Conservation (phyloP, 2,113 vertebrate species). For the Megatriorchis doriae region DNA sequence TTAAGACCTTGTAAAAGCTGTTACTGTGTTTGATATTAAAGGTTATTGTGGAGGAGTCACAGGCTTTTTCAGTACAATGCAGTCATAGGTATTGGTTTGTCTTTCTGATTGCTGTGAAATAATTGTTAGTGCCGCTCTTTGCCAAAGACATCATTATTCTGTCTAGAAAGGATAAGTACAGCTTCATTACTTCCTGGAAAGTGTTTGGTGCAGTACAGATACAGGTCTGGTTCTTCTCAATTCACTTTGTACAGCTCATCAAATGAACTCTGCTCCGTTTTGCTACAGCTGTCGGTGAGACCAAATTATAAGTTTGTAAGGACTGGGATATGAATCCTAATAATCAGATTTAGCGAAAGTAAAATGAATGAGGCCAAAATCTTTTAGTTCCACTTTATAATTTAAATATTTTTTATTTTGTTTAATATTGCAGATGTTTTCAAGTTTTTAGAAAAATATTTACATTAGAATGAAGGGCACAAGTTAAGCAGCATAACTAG, state of each 20-base stretch:
- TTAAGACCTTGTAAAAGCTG: conserved; percentile 17
- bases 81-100: not conserved
- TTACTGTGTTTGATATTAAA: not conserved
- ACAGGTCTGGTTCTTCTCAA: not conserved
- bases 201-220: not conserved
- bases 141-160: not conserved
- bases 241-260: not conserved
- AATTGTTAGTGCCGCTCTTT: not conserved
- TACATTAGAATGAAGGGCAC: not conserved
- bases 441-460: not conserved
- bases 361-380: not conserved
- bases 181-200: conserved; percentile 16
- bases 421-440: not conserved
- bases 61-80: not conserved
- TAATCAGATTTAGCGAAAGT: not conserved
- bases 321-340: not conserved
- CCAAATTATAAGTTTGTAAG: not conserved
- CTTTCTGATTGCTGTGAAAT: conserved; percentile 1
- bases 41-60: not conserved
- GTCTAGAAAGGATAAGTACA: conserved; percentile 8
- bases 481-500: not conserved
- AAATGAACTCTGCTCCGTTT: not conserved
- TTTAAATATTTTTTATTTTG: not conserved
- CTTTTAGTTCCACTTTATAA: not conserved
- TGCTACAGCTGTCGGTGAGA: not conserved